phyloP scores from a whole-genome alignment of 2,797 vertebrate species.

The Telmatherina bonti region DNA sequence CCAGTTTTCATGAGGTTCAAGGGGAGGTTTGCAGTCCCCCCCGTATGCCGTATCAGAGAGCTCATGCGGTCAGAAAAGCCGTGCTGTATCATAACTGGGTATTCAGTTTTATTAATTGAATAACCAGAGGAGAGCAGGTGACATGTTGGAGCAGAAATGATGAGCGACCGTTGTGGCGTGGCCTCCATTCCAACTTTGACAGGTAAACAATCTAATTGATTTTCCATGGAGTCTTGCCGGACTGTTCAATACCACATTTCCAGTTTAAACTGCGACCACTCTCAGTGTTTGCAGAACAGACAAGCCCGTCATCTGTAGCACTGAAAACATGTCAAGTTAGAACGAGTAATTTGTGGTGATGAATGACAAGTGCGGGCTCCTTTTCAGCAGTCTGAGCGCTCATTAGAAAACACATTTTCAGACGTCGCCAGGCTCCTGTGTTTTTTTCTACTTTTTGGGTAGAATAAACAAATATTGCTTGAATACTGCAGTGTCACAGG shows the following conservation, averaged over 20 bases:
- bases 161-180: conserved; percentile 67
- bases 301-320: conserved; percentile 81
- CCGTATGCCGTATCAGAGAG: conserved; percentile 40
- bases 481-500: conserved; percentile 86
- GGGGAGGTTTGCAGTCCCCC: conserved; percentile 44
- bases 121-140: conserved; percentile 71
- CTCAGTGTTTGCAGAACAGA: conserved; percentile 83
- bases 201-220: conserved; percentile 88
- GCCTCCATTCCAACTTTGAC: conserved; percentile 80
- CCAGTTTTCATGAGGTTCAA: conserved; percentile 51
- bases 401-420: conserved; percentile 88
- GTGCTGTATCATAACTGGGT: conserved; percentile 51
- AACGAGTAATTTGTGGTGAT: conserved; percentile 86
- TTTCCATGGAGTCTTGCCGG: conserved; percentile 71
- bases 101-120: conserved; percentile 78
- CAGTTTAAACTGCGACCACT: conserved; percentile 69
- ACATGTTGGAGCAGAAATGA: conserved; percentile 77
- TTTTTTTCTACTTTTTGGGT: conserved; percentile 79
- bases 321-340: conserved; percentile 83
- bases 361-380: conserved; percentile 86
- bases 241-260: conserved; percentile 73
- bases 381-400: conserved; percentile 83
- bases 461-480: conserved; percentile 84
- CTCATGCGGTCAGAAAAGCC: conserved; percentile 47
- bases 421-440: conserved; percentile 79